These are phyloP conservation scores for Drosophila nikananu DNA, from an alignment of 1,140 invertebrate genomes.

Conservation along the genomic window DNA sequence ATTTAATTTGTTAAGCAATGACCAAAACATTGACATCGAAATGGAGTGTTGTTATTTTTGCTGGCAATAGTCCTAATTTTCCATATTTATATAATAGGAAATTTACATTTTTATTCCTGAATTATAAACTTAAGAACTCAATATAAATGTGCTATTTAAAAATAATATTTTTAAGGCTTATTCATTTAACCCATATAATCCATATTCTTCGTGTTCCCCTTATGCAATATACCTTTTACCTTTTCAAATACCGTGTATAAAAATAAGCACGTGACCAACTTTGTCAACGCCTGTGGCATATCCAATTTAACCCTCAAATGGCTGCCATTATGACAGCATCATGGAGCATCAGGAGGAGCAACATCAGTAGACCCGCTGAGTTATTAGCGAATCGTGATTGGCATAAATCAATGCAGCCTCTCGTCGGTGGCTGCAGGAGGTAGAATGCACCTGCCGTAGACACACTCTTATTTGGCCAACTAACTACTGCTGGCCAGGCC, in stretches of 20 bases:
- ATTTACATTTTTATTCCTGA: too few species aligned
- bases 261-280: conserved; percentile 72
- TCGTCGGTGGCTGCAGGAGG: conserved; percentile 2
- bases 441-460: conserved; percentile 60
- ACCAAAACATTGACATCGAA: too few species aligned
- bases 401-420: conserved; percentile 79
- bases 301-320: conserved; percentile 84
- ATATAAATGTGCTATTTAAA: neutral
- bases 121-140: neutral
- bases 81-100: too few species aligned
- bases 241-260: conserved; percentile 6
- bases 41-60: too few species aligned
- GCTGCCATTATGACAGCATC: conserved; percentile 76
- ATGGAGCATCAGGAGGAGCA: conserved; percentile 6
- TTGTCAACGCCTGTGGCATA: conserved; percentile 75
- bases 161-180: neutral
- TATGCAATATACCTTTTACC: neutral
- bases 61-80: too few species aligned
- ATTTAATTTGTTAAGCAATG: too few species aligned
- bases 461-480: conserved; percentile 25
- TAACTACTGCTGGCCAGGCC: conserved; percentile 2
- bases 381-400: conserved; percentile 84
- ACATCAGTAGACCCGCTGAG: conserved; percentile 60
- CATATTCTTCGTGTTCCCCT: neutral
- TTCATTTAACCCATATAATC: too few species aligned